Evolutionary conservation across 2,113 vertebrate species (phyloP).

Genomic region (Gambusia affinis): DNA sequence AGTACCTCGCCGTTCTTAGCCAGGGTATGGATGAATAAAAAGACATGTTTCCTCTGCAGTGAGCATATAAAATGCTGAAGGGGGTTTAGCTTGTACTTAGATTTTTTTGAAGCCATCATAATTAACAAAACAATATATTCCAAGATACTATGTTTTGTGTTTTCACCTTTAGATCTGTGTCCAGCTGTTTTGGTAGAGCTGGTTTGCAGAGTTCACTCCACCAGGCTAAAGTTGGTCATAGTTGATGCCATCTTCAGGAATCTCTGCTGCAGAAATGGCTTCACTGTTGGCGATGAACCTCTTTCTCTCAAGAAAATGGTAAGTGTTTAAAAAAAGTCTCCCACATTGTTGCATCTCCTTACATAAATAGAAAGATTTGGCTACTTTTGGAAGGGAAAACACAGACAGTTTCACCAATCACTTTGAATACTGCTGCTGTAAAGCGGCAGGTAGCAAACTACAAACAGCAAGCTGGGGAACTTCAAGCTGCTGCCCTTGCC

Average conservation of each 20-base stretch:
- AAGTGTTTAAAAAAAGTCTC: neutral
- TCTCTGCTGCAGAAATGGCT: constrained; percentile 80
- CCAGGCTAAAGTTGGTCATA: constrained; percentile 87
- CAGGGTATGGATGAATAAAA: constrained; percentile 77
- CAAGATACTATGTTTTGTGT: neutral
- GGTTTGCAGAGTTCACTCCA: constrained; percentile 82
- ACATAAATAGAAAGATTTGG: neutral
- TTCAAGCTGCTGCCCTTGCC: too few species aligned
- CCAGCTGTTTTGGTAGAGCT: constrained; percentile 78
- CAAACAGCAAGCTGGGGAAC: too few species aligned
- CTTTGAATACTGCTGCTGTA: too few species aligned
- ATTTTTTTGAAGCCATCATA: neutral
- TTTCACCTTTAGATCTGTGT: constrained; percentile 79
- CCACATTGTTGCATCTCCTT: neutral
- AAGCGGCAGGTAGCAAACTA: too few species aligned
- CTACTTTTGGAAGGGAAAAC: neutral
- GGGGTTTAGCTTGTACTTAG: neutral
- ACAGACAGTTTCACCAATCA: neutral
- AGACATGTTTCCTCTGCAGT: too few species aligned
- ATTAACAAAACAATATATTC: neutral
- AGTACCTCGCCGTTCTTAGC: constrained; percentile 85
- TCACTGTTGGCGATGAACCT: constrained; percentile 73
- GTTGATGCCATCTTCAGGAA: constrained; percentile 88
- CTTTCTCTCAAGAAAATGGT: constrained; percentile 89
- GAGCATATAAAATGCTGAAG: neutral